Conservation (phyloP, 2,888 invertebrate genomes). For the Synergus laeviventris region DNA sequence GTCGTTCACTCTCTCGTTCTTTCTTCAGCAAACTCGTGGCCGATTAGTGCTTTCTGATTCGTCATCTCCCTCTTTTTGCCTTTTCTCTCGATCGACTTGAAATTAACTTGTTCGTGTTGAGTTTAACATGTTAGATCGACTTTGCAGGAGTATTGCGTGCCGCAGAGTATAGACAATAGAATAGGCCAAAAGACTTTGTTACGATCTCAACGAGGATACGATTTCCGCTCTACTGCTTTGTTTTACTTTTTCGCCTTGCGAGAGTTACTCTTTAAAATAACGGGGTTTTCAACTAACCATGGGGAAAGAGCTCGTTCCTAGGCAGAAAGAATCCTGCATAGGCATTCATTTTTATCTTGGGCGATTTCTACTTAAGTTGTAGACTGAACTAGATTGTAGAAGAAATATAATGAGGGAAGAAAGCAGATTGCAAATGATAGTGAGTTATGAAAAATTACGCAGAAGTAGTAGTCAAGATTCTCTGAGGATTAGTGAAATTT, state of each 20-base stretch:
- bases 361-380: background rate
- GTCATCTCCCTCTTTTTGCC: background rate
- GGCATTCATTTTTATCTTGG: background rate
- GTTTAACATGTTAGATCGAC: slow-evolving; percentile 46
- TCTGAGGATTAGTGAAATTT: no score
- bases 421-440: background rate
- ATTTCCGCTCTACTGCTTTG: slow-evolving; percentile 6
- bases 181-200: slow-evolving; percentile 43
- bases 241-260: background rate
- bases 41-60: slow-evolving; percentile 48
- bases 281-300: slow-evolving; percentile 15
- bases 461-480: no score
- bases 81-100: background rate
- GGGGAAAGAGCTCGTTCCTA: slow-evolving; percentile 1
- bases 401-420: background rate
- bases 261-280: slow-evolving; percentile 19
- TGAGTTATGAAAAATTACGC: no score
- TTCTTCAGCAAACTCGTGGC: slow-evolving; percentile 40
- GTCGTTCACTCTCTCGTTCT: slow-evolving; percentile 13
- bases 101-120: slow-evolving; percentile 44
- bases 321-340: background rate
- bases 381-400: background rate
- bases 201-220: slow-evolving; percentile 40
- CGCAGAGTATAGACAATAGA: background rate
- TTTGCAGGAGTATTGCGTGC: slow-evolving; percentile 9